Evolutionary conservation across 2,888 invertebrate genomes (phyloP), one percentile per base, ranked within the genome.

Genomic region (Cheilosia urbana): DNA sequence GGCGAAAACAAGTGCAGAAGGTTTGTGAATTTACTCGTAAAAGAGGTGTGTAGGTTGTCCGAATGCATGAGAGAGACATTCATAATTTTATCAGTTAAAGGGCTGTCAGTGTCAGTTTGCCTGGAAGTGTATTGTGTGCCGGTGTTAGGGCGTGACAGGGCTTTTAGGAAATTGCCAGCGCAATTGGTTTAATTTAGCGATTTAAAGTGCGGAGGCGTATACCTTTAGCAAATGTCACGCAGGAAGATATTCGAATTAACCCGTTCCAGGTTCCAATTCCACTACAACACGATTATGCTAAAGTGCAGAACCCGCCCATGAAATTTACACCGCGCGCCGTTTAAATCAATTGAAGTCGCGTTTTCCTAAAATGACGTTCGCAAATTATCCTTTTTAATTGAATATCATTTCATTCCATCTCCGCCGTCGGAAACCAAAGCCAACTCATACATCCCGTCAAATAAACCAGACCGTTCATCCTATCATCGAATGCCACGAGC

Each of bases 351-450:
- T 3, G 3, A 11, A 3, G 11, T 3, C 11, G 34, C 34, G 34
- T 2, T 34, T 34, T 11, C 45, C 47, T 63, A 47, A 47, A 45
- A 37, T 4, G 13, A 13, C 13, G 13, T 37, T 37, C 4, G 13
- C 37, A 37, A 69, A 69, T 40, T 53, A 17, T 13, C 21, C 21
- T 11, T 51, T 62, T 80, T 73, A 80, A 80, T 80, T 80, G 66
- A 80, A 75, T 34, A 53, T 62, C 66, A 40, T 19, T 62, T 45
- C 47, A 73, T 62, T 17, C 34, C 30, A 73, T 40, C 42, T 37
- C 27, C 30, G 37, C 34, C 53, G 19, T 45, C 65, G 79, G 72
- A 79, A 66, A 79, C 27, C 42, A 65, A 71, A 78, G 65, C 57
- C 27, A 63, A 21, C 63, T 7, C 27, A 34, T 57, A 47, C 42